phyloP scores from a whole-genome alignment of 2,797 vertebrate genomes.

The Nyctalus aviator region DNA sequence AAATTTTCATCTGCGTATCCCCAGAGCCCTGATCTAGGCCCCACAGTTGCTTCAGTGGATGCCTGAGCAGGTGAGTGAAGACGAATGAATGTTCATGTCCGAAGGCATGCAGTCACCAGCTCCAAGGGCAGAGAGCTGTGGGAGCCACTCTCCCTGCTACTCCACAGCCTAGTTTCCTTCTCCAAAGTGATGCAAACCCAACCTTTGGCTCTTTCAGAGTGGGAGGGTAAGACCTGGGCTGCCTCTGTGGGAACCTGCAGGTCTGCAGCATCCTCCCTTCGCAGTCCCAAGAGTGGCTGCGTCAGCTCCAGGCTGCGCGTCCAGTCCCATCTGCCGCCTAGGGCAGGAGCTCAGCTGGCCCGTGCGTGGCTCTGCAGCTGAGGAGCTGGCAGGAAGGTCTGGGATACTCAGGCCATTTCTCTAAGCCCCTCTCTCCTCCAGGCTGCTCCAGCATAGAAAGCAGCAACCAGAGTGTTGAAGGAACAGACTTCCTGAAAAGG shows the following conservation, averaged over 20 bases:
- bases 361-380: background rate
- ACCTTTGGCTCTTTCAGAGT: background rate
- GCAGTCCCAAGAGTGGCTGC: background rate
- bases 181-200: background rate
- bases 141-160: background rate
- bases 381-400: background rate
- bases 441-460: constrained; percentile 47
- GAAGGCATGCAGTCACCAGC: background rate
- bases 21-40: background rate
- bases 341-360: constrained; percentile 39
- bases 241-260: background rate
- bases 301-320: constrained; percentile 41
- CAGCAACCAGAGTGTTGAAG: constrained; percentile 6
- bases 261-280: background rate
- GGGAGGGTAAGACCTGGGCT: background rate
- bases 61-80: background rate
- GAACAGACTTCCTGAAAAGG: constrained; percentile 51
- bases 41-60: background rate
- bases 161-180: background rate
- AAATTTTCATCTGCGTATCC: background rate
- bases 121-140: background rate
- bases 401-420: constrained; percentile 8
- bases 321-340: constrained; percentile 54
- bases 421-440: constrained; percentile 11
- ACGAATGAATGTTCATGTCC: background rate